A percentile compares a stretch with the other conserved stretches of the same genome.
Conservation (phyloP, 2,113 vertebrate genomes). For the Caranx ignobilis region DNA sequence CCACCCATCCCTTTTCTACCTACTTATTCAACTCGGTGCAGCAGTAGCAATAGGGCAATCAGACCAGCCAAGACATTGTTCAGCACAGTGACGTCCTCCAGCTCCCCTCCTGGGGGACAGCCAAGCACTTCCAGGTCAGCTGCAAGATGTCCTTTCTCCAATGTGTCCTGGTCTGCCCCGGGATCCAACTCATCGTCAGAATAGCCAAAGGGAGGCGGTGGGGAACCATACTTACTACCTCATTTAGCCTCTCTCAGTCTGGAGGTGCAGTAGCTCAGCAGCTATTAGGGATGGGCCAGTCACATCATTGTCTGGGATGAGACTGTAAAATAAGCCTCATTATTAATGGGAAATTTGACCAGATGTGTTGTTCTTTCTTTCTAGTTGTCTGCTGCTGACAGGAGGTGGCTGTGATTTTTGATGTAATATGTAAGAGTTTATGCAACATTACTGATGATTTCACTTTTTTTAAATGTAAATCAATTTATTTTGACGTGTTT, state of each 20-base stretch:
- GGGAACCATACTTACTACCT: constrained; percentile 22
- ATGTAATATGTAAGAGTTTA: background rate
- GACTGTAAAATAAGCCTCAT: background rate
- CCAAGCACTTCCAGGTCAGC: constrained; percentile 63
- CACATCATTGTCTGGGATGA: constrained; percentile 12
- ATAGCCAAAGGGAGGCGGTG: constrained; percentile 14
- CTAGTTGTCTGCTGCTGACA: background rate
- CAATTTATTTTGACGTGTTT: too few species aligned
- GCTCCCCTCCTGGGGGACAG: constrained; percentile 40
- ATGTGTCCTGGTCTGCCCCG: constrained; percentile 27
- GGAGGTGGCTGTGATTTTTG: background rate
- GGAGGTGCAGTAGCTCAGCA: constrained; percentile 21
- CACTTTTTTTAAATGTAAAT: too few species aligned
- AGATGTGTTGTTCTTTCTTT: background rate
- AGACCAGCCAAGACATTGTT: constrained; percentile 30
- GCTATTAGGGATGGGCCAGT: background rate
- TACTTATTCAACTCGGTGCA: constrained; percentile 27
- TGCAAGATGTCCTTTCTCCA: constrained; percentile 36
- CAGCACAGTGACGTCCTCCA: constrained; percentile 36
- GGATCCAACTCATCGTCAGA: constrained; percentile 16
- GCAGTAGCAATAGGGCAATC: constrained; percentile 8
- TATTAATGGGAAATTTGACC: background rate
- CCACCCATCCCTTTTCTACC: background rate
- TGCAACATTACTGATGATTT: too few species aligned
- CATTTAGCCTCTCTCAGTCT: constrained; percentile 36